These are phyloP conservation scores for Rhabdophis nuchalis DNA, from an alignment of 2,797 vertebrate species.

Conservation along the genomic window DNA sequence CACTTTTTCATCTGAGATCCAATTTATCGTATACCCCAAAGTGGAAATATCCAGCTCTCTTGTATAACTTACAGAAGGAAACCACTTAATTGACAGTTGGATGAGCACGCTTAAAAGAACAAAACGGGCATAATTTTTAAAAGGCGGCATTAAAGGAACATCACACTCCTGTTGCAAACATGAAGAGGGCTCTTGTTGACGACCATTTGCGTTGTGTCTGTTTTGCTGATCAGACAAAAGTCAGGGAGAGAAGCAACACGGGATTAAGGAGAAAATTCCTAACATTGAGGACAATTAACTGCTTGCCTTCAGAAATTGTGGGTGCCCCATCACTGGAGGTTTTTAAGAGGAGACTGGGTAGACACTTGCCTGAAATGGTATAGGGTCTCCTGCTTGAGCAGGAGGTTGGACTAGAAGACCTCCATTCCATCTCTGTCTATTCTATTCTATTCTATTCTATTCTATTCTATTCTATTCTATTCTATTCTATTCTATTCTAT, in stretches of 20 bases:
- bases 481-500: too few species aligned
- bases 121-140: neutral
- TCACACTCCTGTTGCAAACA: too few species aligned
- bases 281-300: neutral
- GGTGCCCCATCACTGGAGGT: neutral
- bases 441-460: too few species aligned
- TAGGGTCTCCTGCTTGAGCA: too few species aligned
- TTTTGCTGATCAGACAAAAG: neutral
- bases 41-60: neutral
- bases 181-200: neutral
- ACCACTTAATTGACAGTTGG: neutral
- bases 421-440: too few species aligned
- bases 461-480: too few species aligned
- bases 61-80: neutral
- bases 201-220: neutral
- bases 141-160: neutral
- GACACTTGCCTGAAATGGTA: too few species aligned
- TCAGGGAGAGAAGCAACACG: neutral
- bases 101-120: neutral
- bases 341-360: neutral
- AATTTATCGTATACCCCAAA: neutral
- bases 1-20: constrained; percentile 4
- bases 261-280: neutral
- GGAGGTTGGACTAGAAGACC: too few species aligned
- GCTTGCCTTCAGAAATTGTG: neutral